Evolutionary conservation across 2,113 vertebrate species (phyloP), one percentile per base, ranked within the genome.

Genomic region (Atherinomorus stipes): DNA sequence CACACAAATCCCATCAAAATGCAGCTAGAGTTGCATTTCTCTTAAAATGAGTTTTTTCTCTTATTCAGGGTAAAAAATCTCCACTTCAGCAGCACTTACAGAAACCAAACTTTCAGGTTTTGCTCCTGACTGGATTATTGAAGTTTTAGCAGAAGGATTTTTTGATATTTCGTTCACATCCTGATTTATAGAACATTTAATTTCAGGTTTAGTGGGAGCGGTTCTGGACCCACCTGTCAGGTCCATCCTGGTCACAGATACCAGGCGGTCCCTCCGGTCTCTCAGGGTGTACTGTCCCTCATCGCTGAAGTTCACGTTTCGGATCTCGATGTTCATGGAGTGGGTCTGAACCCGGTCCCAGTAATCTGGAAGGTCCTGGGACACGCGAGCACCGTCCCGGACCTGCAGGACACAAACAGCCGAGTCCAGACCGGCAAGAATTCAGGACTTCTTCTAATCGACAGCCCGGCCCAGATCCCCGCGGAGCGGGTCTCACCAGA

Each of bases 251-350:
- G 75, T 86, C 10, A 85, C 13, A 18, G 88, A 85, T 53, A 91
- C 85, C 34, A 23, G 1, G 1, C 85, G 65, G 25, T 21, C 2
- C 21, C 21, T 66, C 11, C 13, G 47, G 74, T 93, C 80, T 5
- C 0, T 78, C 21, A 93, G 85, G 7, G 8, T 47, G 65, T 93
- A 93, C 11, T 9, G 74, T 4, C 92, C 92, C 74, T 79, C 63
- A 42, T 93, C 89, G 10, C 65, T 85, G 25, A 1, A 7, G 69
- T 88, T 92, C 7, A 91, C 85, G 1, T 78, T 7, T 16, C 1
- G 56, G 49, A 93, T 79, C 56, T 84, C 68, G 11, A 93, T 88
- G 7, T 22, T 40, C 7, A 3, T 21, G 34, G 9, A 12, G 45
- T 58, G 44, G 10, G 71, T 44, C 31, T 18, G 21, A 42, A 93